A percentile compares a stretch with the other conserved stretches of the same genome.
phyloP scores from a whole-genome alignment of 2,797 vertebrate species.

The Aldrovandia affinis region DNA sequence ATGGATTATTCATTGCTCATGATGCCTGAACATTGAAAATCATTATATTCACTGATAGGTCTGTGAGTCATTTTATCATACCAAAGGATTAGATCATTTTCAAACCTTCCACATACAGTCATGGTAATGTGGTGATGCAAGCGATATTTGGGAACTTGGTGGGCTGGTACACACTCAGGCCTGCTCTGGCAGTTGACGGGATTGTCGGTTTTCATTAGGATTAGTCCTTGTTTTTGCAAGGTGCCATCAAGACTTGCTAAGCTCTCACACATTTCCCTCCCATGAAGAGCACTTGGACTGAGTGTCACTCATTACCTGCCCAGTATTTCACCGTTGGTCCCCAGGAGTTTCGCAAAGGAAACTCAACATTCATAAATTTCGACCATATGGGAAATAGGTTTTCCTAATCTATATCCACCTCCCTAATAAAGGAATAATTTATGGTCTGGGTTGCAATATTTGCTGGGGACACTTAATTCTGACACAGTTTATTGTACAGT shows the following conservation, averaged over 20 bases:
- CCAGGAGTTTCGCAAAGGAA: constrained; percentile 4
- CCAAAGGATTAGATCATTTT: not conserved
- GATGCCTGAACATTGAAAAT: not conserved
- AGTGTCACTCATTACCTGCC: constrained; percentile 7
- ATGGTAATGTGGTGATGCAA: not conserved
- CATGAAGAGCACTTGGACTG: not conserved
- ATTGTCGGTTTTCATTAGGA: not conserved
- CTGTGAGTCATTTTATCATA: not conserved
- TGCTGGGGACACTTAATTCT: not conserved
- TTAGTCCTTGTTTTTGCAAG: not conserved
- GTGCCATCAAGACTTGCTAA: not conserved
- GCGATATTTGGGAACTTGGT: not conserved
- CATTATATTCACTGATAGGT: not conserved
- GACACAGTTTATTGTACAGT: constrained; percentile 46
- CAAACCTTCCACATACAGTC: not conserved
- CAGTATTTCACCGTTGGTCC: not conserved
- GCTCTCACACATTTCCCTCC: not conserved
- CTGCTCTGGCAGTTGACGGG: not conserved
- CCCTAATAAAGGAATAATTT: constrained; percentile 67
- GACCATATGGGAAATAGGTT: constrained; percentile 59
- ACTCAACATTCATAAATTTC: constrained; percentile 57
- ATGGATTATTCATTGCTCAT: not conserved
- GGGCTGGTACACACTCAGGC: not conserved
- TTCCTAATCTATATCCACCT: constrained; percentile 46
- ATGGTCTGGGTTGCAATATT: constrained; percentile 45